These are phyloP conservation scores for Drosophila burlai DNA, from an alignment of 1,140 invertebrate genomes.

Conservation along the genomic window DNA sequence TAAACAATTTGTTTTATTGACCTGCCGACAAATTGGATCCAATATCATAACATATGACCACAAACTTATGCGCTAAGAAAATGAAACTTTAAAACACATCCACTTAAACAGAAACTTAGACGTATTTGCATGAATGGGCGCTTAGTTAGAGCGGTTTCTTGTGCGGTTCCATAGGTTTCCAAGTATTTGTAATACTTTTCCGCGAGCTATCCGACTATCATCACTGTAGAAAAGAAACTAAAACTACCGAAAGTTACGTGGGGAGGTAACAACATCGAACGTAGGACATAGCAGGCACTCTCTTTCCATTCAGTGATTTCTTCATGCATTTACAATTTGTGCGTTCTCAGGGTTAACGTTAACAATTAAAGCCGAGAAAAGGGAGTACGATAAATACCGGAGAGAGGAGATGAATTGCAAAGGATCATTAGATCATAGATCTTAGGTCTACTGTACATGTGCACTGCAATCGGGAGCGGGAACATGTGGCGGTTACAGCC, in stretches of 20 bases:
- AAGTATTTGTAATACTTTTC: constrained; percentile 76
- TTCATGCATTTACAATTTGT: constrained; percentile 74
- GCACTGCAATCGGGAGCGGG: constrained; percentile 28
- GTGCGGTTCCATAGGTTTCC: constrained; percentile 32
- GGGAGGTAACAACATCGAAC: constrained; percentile 6
- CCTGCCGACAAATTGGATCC: constrained; percentile 67
- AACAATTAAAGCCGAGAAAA: constrained; percentile 48
- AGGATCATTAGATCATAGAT: constrained; percentile 34
- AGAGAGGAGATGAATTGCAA: constrained; percentile 51
- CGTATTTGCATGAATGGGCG: constrained; percentile 31
- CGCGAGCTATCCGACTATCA: constrained; percentile 41
- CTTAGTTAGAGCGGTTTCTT: constrained; percentile 20
- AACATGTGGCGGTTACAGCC: constrained; percentile 40
- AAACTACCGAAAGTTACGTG: constrained; percentile 28
- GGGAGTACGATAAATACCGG: constrained; percentile 50
- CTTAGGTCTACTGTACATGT: constrained; percentile 51
- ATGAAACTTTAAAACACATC: constrained; percentile 68
- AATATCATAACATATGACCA: constrained; percentile 70
- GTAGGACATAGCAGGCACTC: constrained; percentile 60
- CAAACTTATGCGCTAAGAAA: constrained; percentile 70
- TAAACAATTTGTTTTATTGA: constrained; percentile 66
- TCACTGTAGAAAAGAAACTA: constrained; percentile 48
- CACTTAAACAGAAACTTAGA: constrained; percentile 70
- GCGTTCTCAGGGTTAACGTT: constrained; percentile 36
- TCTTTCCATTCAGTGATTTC: constrained; percentile 58